Evolutionary conservation across 2,113 vertebrate genomes (phyloP).

Genomic region (Macquaria ambigua): DNA sequence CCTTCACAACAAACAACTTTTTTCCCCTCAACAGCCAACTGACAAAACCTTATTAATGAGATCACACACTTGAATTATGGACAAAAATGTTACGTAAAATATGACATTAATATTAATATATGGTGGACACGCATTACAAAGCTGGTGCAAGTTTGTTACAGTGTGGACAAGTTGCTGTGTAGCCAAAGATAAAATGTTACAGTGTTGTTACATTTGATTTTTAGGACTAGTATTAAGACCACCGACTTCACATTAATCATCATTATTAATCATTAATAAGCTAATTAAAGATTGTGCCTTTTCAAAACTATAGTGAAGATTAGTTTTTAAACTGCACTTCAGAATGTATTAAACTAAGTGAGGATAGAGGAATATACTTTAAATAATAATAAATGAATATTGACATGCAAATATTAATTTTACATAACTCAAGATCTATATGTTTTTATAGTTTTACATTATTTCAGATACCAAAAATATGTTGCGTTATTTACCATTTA

Average conservation of each 20-base stretch:
- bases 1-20: slow-evolving; percentile 18
- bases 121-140: not conserved
- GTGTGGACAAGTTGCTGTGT: not conserved
- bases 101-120: slow-evolving; percentile 16
- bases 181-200: no score
- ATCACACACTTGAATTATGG: not conserved
- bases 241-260: not conserved
- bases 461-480: not conserved
- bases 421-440: not conserved
- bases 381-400: no score
- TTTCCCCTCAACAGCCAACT: not conserved
- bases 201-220: not conserved
- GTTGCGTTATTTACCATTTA: not conserved
- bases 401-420: not conserved
- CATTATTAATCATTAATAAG: not conserved
- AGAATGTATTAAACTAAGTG: not conserved
- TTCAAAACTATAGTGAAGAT: not conserved
- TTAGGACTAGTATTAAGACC: not conserved
- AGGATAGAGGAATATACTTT: not conserved
- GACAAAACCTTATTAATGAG: not conserved
- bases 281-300: not conserved
- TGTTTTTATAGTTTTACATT: not conserved
- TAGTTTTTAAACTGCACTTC: not conserved
- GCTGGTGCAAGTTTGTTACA: not conserved
- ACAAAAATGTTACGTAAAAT: slow-evolving; percentile 3